A percentile compares a stretch with the other conserved stretches of the same genome.
phyloP scores from a whole-genome alignment of 1,140 invertebrate genomes.

The Drosophila novamexicana region DNA sequence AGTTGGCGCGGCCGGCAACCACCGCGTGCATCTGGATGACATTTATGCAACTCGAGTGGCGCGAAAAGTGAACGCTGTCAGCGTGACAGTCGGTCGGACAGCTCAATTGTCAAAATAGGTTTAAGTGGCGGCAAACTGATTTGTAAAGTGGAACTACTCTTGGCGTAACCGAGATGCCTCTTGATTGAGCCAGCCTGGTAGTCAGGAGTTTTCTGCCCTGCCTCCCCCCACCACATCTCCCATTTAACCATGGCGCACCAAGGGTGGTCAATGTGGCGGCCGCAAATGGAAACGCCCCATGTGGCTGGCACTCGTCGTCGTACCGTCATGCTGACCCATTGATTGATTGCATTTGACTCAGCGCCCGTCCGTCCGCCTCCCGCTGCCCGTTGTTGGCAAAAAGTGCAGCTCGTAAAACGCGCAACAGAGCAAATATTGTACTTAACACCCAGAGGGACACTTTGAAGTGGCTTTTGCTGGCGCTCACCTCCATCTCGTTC shows the following conservation, averaged over 20 bases:
- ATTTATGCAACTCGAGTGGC: conserved; percentile 32
- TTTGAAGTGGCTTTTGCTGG: conserved; percentile 27
- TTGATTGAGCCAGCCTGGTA: too few relatives aligned
- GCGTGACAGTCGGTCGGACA: conserved; percentile 65
- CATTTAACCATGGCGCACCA: conserved; percentile 22
- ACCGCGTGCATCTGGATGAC: conserved; percentile 19
- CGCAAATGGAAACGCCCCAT: conserved; percentile 82
- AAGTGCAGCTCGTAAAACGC: conserved; percentile 65
- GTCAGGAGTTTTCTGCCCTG: neutral
- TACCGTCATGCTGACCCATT: conserved; percentile 75
- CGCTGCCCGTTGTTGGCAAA: conserved; percentile 18
- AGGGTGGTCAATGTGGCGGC: conserved; percentile 71
- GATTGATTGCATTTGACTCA: conserved; percentile 77
- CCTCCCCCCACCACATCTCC: too few relatives aligned
- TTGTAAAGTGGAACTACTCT: conserved; percentile 43
- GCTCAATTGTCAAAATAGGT: conserved; percentile 84
- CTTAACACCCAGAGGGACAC: conserved; percentile 76
- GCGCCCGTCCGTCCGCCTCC: conserved; percentile 5
- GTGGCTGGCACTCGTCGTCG: conserved; percentile 67
- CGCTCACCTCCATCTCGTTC: conserved; percentile 1
- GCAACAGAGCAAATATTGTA: conserved; percentile 79
- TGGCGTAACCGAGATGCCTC: conserved; percentile 1
- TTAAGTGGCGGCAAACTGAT: conserved; percentile 75
- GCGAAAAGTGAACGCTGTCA: conserved; percentile 71
- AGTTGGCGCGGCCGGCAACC: neutral